Percentiles rank a stretch among this genome's conserved stretches.
Evolutionary conservation across 2,113 vertebrate genomes (phyloP).

Genomic region (Spizaetus ornatus): DNA sequence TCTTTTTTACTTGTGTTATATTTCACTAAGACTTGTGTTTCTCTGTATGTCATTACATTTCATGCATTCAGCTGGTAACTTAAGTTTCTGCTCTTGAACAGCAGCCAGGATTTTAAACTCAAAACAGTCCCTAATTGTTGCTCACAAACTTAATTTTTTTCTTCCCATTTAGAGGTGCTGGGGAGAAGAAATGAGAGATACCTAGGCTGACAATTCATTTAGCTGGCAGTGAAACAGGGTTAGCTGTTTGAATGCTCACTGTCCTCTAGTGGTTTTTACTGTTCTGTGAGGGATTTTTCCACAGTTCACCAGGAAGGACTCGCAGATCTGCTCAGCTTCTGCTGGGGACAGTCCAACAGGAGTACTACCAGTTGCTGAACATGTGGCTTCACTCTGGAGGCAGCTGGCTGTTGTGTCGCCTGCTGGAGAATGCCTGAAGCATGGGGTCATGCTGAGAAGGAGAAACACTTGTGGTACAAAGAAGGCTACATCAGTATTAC

Average conservation of each 20-base stretch:
- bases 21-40: neutral
- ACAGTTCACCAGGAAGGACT: neutral
- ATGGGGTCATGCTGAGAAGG: neutral
- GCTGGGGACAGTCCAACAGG: neutral
- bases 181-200: neutral
- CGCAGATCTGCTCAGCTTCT: neutral
- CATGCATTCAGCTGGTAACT: neutral
- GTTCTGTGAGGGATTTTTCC: neutral
- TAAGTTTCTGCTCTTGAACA: neutral
- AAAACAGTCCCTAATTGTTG: neutral
- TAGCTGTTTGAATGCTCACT: neutral
- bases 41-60: neutral
- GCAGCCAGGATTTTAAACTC: neutral
- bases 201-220: neutral
- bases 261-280: neutral
- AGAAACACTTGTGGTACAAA: neutral
- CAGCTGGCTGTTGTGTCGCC: neutral
- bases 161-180: neutral
- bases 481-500: neutral
- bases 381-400: neutral
- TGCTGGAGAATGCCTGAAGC: neutral
- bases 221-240: neutral
- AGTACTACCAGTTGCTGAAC: neutral
- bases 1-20: neutral
- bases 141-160: neutral